phyloP scores from a whole-genome alignment of 23 tunicate genomes.

The Botrylloides violaceus region DNA sequence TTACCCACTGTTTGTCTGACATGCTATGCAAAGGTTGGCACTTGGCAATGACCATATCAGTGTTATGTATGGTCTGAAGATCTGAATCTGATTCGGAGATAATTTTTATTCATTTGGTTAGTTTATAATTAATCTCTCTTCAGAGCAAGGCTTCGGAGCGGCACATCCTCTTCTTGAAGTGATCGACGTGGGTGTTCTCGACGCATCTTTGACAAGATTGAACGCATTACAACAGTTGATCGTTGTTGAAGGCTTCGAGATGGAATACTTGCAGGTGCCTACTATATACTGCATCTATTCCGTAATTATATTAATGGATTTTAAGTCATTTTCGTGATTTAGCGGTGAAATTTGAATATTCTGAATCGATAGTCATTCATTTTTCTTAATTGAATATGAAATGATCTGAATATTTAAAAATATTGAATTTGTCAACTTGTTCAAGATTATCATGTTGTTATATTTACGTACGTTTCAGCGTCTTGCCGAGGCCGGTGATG shows the following conservation, averaged over 20 bases:
- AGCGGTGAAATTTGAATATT: not conserved
- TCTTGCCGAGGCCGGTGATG: slow-evolving; percentile 41
- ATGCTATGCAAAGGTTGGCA: too few species aligned
- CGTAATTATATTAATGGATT: not conserved
- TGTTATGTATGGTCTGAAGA: too few species aligned
- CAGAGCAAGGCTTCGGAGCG: slow-evolving; percentile 70
- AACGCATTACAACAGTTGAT: slow-evolving; percentile 57
- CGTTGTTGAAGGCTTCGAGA: slow-evolving; percentile 76
- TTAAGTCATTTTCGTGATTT: not conserved
- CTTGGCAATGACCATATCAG: too few species aligned
- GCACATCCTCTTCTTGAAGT: slow-evolving; percentile 50
- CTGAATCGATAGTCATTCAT: not conserved
- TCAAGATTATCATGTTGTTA: too few species aligned
- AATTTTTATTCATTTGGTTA: too few species aligned
- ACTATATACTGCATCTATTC: too few species aligned
- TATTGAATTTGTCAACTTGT: too few species aligned
- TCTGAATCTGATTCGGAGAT: too few species aligned
- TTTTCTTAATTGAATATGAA: not conserved
- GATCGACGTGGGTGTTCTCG: slow-evolving; percentile 19
- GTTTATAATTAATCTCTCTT: too few species aligned
- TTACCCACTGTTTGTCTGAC: too few species aligned
- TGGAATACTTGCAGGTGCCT: slow-evolving; percentile 81
- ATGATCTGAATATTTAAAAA: not conserved
- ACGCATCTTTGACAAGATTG: slow-evolving; percentile 32
- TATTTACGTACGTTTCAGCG: slow-evolving; percentile 25